These are phyloP conservation scores for Maconellicoccus hirsutus DNA, from an alignment of 1,140 invertebrate species.

Conservation along the genomic window DNA sequence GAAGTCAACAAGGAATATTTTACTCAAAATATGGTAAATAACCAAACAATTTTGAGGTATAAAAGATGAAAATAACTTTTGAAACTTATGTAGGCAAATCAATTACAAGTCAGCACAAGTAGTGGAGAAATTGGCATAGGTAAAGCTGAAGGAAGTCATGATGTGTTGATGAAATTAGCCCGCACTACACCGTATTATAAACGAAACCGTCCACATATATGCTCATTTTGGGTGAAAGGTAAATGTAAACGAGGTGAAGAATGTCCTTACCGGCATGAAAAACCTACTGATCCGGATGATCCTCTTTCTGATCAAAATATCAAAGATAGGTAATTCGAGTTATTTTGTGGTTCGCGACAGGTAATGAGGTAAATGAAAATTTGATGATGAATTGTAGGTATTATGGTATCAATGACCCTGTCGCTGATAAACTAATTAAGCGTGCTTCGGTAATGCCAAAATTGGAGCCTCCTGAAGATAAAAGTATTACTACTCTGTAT, in stretches of 20 bases:
- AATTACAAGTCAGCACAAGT: neutral
- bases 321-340: slow-evolving; percentile 56
- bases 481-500: slow-evolving; percentile 91
- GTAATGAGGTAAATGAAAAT: neutral
- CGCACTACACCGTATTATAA: slow-evolving; percentile 98
- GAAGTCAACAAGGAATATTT: slow-evolving; percentile 99
- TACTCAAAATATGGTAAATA: slow-evolving; percentile 73
- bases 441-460: slow-evolving; percentile 88
- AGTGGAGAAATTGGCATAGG: slow-evolving; percentile 38
- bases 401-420: slow-evolving; percentile 97
- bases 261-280: slow-evolving; percentile 98
- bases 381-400: too few species aligned
- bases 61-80: neutral
- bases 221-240: slow-evolving; percentile 99
- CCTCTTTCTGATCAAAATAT: slow-evolving; percentile 98
- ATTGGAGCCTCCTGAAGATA: slow-evolving; percentile 89
- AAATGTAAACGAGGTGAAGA: slow-evolving; percentile 99
- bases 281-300: slow-evolving; percentile 98
- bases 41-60: too few species aligned
- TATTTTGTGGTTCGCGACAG: neutral
- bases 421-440: slow-evolving; percentile 93
- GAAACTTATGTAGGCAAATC: neutral
- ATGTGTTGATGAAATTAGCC: slow-evolving; percentile 87
- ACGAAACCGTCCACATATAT: slow-evolving; percentile 95
- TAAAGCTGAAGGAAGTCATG: slow-evolving; percentile 67